Evolutionary conservation across 2,888 invertebrate genomes (phyloP), one percentile per base, ranked within the genome.

Genomic region (Nipponacmea schrenckii): DNA sequence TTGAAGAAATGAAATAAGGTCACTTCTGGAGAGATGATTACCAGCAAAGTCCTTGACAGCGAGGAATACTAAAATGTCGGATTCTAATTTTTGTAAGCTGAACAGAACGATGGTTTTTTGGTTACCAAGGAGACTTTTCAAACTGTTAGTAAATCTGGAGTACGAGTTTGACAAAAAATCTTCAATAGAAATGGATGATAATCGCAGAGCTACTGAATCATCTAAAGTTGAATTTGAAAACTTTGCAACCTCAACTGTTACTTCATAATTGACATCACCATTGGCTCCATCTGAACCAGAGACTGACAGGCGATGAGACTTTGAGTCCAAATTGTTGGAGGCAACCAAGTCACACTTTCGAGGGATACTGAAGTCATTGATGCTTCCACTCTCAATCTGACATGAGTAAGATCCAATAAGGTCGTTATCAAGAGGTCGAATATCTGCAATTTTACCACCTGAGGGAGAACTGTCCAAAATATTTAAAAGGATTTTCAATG

Each of bases 361-460:
- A 66, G 93, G 93, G 70, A 97, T 94, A 39, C 80, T 80, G 76
- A 91, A 90, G 24, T 86, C 79, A 68, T 91, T 92, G 20, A 75
- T 74, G 64, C 81, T 81, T 10, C 84, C 84, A 62, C 72, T 62
- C 2, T 68, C 67, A 20, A 85, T 75, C 86, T 93, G 93, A 87
- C 97, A 98, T 83, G 92, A 93, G 85, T 97, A 97, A 84, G 95
- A 94, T 4, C 97, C 97, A 68, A 93, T 92, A n/a, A 92, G 92
- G 87, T 98, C 97, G 0, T 94, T 93, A 90, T 98, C 98, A 84
- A 95, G 94, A 0, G 98, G 98, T 89, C 94, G 94, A 0, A 97
- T 94, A 88, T 96, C 93, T 10, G 96, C 97, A 77, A 98, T 93
- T 89, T 94, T 94, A n/a, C 94, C 94, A 27, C 92, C 87, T 0